Percentiles rank a stretch among this genome's conserved stretches.
These are phyloP conservation scores for Entomyzon cyanotis DNA, from an alignment of 2,113 vertebrate genomes.

Conservation along the genomic window DNA sequence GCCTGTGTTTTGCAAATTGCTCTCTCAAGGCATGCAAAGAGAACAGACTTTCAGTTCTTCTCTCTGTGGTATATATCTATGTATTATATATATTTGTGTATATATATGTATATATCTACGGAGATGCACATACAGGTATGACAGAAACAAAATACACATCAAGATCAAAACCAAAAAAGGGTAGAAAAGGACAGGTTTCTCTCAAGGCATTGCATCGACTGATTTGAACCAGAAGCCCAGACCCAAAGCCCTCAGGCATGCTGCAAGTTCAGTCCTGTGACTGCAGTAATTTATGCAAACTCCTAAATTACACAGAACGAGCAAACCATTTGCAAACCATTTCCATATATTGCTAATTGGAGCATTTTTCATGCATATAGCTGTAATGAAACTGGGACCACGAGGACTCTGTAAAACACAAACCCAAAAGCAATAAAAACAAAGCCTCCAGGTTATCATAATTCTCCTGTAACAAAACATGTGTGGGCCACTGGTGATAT, in stretches of 20 bases:
- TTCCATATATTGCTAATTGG: background rate
- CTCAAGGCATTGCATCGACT: background rate
- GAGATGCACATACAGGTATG: background rate
- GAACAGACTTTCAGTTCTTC: background rate
- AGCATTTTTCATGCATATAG: background rate
- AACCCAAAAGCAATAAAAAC: background rate
- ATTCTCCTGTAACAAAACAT: background rate
- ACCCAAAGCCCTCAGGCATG: background rate
- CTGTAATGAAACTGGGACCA: background rate
- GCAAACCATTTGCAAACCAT: background rate
- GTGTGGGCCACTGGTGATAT: background rate
- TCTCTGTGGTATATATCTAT: background rate
- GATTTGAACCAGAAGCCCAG: background rate
- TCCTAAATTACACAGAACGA: background rate
- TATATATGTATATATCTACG: background rate
- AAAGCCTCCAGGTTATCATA: background rate
- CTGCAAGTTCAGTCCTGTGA: background rate
- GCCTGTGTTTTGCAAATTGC: background rate
- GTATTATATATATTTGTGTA: background rate
- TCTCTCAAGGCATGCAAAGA: constrained; percentile 13
- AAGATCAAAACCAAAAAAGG: background rate
- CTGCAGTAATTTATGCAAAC: background rate
- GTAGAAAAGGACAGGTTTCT: background rate
- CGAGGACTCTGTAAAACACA: background rate
- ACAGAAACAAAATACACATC: background rate